Evolutionary conservation across 1,140 invertebrate genomes (phyloP).

Genomic region (Maniola jurtina): DNA sequence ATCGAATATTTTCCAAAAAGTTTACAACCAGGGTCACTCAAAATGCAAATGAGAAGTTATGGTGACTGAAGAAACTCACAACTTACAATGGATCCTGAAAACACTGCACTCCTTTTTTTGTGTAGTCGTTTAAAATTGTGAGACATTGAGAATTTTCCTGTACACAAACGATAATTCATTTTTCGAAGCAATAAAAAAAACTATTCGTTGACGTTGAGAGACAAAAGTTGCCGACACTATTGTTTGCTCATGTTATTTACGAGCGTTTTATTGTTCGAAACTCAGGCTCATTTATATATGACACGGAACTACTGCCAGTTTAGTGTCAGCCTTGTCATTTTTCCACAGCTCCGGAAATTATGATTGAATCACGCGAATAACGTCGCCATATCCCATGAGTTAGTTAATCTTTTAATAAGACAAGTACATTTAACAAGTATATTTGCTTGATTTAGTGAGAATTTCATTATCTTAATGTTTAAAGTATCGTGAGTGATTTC

Average conservation of each 20-base stretch:
- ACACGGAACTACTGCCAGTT: conserved; percentile 27
- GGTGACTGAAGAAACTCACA: too few relatives aligned
- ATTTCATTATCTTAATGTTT: too few relatives aligned
- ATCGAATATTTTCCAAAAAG: too few relatives aligned
- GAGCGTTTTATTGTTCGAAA: conserved; percentile 31
- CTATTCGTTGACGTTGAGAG: conserved; percentile 22
- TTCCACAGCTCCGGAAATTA: conserved; percentile 12
- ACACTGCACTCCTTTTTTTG: not conserved
- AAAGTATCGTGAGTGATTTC: too few relatives aligned
- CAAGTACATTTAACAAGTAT: too few relatives aligned
- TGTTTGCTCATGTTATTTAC: conserved; percentile 29
- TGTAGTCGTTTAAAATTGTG: not conserved
- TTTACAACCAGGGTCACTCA: too few relatives aligned
- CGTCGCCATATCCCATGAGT: not conserved
- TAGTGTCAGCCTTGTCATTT: conserved; percentile 21
- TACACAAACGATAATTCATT: conserved; percentile 26
- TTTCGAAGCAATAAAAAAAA: conserved; percentile 29
- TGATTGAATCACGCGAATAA: conserved; percentile 24
- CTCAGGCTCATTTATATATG: conserved; percentile 26
- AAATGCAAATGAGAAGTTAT: too few relatives aligned
- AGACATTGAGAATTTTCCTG: conserved; percentile 14
- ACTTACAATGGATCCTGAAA: too few relatives aligned
- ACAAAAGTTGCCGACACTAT: conserved; percentile 29
- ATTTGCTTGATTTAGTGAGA: too few relatives aligned
- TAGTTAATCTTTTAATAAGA: not conserved